Evolutionary conservation across 2,797 vertebrate species (phyloP).

Genomic region (Sebastes cheni): DNA sequence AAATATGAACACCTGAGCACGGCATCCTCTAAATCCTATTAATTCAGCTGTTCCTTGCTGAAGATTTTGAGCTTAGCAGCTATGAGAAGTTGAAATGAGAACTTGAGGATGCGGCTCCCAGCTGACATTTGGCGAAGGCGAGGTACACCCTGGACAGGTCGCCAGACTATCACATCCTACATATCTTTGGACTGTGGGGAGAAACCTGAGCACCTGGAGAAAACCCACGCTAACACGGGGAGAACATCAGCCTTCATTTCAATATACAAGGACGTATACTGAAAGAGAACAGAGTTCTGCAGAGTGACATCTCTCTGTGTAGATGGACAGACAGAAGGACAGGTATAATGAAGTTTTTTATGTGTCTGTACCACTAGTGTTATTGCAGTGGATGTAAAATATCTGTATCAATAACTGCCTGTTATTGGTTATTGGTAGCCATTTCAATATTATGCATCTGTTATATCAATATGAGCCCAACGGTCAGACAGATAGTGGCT

Average conservation of each 20-base stretch:
- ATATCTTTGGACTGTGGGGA: too few relatives aligned
- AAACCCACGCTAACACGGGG: too few relatives aligned
- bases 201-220: too few relatives aligned
- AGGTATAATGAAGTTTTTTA: not conserved
- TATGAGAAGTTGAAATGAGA: not conserved
- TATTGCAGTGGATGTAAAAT: not conserved
- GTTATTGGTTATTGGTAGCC: not conserved
- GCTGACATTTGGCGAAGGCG: too few relatives aligned
- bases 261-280: too few relatives aligned
- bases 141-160: too few relatives aligned
- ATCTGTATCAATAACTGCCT: not conserved
- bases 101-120: too few relatives aligned
- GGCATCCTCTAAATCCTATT: not conserved
- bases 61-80: not conserved
- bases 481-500: not conserved
- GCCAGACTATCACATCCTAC: too few relatives aligned
- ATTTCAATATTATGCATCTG: not conserved
- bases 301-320: too few relatives aligned
- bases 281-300: too few relatives aligned
- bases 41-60: not conserved
- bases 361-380: not conserved
- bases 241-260: too few relatives aligned
- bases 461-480: not conserved
- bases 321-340: too few relatives aligned
- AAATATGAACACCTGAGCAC: not conserved